Evolutionary conservation across 1,140 invertebrate species (phyloP), one percentile per base, ranked within the genome.

Genomic region (Dendroctonus valens): DNA sequence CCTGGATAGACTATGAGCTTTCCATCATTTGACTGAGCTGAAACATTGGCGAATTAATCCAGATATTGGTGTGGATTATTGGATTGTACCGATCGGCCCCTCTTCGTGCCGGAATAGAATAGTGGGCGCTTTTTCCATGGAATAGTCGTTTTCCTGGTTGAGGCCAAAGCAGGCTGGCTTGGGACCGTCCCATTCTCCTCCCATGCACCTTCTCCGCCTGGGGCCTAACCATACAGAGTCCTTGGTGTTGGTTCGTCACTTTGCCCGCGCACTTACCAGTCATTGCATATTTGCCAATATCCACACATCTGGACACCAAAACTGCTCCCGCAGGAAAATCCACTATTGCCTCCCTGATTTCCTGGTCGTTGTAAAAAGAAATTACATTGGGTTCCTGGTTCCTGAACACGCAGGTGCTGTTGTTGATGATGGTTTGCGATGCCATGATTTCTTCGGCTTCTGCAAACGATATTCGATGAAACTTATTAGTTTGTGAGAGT

Each of bases 91-190:
- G 60, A 93, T 93, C 0, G 91, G 90, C 0, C 91, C 92, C 39
- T 87, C 79, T 50, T 89, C 85, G 77, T 92, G 88, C 0, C 91
- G 81, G 76, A 93, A 92, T 15, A 93, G 77, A 61, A 94, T 91
- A 5, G 92, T 93, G 0, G 92, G 91, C 0, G 90, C 86, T 76
- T 92, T 92, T 70, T 93, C 91, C 85, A 93, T 85, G 4, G 90
- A 90, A 77, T 92, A 93, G 76, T 93, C 91, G 71, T 91, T 89
- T 74, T 91, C 88, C 78, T 93, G 91, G 74, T 91, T 92, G 0
- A 93, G 81, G 1, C 91, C 91, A 71, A 88, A 87, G 76, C 91
- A 94, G 4, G 84, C 81, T 7, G 91, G 90, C 70, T 89, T 89
- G 0, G 83, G 81, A 7, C 91, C 91, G 46, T 90, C 86, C 91